phyloP scores from a whole-genome alignment of 2,888 invertebrate genomes.

The Hirtodrosophila histrioides region DNA sequence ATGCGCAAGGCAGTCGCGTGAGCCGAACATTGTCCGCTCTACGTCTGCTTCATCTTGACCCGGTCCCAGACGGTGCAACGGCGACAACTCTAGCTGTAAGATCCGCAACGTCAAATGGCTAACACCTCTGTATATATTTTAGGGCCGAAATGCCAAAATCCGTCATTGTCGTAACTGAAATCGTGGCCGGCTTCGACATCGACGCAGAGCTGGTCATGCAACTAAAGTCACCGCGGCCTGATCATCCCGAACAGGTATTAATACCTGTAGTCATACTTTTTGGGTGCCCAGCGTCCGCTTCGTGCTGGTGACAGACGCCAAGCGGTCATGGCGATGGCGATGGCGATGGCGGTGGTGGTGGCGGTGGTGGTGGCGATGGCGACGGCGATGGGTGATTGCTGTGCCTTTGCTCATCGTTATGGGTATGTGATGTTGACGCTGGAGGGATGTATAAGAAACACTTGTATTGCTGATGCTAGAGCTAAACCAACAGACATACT shows the following conservation, averaged over 20 bases:
- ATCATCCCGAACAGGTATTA: constrained; percentile 75
- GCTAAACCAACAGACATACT: constrained; percentile 12
- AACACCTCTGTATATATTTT: constrained; percentile 66
- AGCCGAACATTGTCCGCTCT: constrained; percentile 39
- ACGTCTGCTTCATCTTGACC: constrained; percentile 52
- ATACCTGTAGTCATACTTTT: constrained; percentile 51
- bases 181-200: constrained; percentile 48
- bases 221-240: constrained; percentile 56
- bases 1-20: constrained; percentile 46
- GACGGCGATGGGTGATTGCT: constrained; percentile 32
- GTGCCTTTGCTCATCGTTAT: constrained; percentile 33
- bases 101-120: constrained; percentile 62
- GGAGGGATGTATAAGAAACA: constrained; percentile 33
- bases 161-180: constrained; percentile 66
- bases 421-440: constrained; percentile 25
- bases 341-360: constrained; percentile 6
- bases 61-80: constrained; percentile 47
- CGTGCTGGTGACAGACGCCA: constrained; percentile 68
- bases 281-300: constrained; percentile 71
- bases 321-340: constrained; percentile 65
- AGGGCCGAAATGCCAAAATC: constrained; percentile 73
- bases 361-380: constrained; percentile 45
- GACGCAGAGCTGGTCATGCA: constrained; percentile 66
- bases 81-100: constrained; percentile 51
- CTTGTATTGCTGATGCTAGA: constrained; percentile 10